Evolutionary conservation across 1,140 invertebrate genomes (phyloP).

Genomic region (Ceratoteleas bidentatus): DNA sequence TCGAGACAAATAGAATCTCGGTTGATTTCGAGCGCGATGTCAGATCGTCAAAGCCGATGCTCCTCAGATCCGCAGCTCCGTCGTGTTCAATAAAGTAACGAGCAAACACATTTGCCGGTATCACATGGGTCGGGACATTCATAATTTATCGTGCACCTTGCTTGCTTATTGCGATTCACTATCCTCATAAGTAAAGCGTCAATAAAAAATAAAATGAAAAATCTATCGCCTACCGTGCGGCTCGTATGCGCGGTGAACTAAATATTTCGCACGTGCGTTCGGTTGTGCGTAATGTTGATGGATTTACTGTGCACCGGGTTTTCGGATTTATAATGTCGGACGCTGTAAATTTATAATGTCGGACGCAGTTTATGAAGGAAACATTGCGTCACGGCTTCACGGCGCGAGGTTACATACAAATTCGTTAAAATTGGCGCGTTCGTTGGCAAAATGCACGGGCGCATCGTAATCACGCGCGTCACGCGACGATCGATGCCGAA

Average conservation of each 20-base stretch:
- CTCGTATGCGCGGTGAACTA: slow-evolving; percentile 12
- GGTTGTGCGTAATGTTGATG: slow-evolving; percentile 17
- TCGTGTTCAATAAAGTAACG: slow-evolving; percentile 58
- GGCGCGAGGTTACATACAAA: slow-evolving; percentile 15
- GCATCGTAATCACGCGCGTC: slow-evolving; percentile 32
- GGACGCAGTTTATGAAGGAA: slow-evolving; percentile 19
- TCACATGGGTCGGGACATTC: slow-evolving; percentile 60
- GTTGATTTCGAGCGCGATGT: slow-evolving; percentile 17
- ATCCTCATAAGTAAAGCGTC: slow-evolving; percentile 20
- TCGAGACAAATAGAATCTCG: neutral
- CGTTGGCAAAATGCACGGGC: neutral
- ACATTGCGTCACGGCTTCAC: slow-evolving; percentile 10
- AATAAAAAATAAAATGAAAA: slow-evolving; percentile 41
- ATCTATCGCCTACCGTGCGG: slow-evolving; percentile 24
- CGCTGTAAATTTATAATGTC: slow-evolving; percentile 19
- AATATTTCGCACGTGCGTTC: slow-evolving; percentile 39
- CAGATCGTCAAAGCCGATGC: slow-evolving; percentile 44
- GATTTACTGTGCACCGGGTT: slow-evolving; percentile 21
- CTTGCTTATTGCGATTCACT: slow-evolving; percentile 48
- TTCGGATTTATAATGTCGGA: slow-evolving; percentile 15
- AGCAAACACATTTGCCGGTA: slow-evolving; percentile 51
- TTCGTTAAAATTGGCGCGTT: slow-evolving; percentile 18
- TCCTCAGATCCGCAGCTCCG: slow-evolving; percentile 33
- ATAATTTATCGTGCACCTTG: slow-evolving; percentile 57
- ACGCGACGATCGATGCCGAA: slow-evolving; percentile 52